These are phyloP conservation scores for Onychostoma macrolepis DNA, from an alignment of 2,113 vertebrate genomes.

Conservation along the genomic window DNA sequence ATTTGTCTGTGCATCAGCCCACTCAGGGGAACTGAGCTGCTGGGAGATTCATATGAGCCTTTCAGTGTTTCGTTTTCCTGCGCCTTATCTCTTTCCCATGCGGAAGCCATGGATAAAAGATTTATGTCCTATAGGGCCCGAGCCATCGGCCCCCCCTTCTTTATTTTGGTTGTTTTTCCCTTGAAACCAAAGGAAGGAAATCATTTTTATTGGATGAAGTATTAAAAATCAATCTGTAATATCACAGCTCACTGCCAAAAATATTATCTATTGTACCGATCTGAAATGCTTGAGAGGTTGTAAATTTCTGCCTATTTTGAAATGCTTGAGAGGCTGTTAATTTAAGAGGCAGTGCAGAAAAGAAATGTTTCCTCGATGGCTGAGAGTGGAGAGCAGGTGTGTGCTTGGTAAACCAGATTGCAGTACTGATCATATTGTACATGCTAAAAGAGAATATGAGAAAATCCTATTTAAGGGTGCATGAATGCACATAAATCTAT, in stretches of 20 bases:
- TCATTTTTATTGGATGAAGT: constrained; percentile 53
- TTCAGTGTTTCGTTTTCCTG: constrained; percentile 13
- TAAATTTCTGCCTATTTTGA: constrained; percentile 16
- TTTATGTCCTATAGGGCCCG: constrained; percentile 43
- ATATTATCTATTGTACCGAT: background rate
- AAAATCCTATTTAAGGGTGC: background rate
- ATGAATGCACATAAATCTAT: background rate
- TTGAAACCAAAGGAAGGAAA: constrained; percentile 33
- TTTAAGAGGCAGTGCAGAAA: constrained; percentile 15
- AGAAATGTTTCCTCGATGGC: background rate
- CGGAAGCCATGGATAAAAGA: constrained; percentile 24
- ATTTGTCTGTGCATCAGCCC: constrained; percentile 32
- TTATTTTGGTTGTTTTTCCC: constrained; percentile 39
- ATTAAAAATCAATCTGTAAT: constrained; percentile 56
- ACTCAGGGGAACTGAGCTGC: constrained; percentile 10
- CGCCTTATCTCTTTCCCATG: constrained; percentile 5
- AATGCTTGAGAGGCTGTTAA: constrained; percentile 30
- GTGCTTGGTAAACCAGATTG: background rate
- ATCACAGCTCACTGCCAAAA: constrained; percentile 43
- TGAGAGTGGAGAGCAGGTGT: constrained; percentile 18
- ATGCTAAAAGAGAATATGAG: background rate
- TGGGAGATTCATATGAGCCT: constrained; percentile 30
- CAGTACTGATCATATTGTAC: background rate
- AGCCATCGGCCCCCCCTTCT: background rate
- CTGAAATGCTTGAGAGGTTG: constrained; percentile 35